A percentile compares a stretch with the other conserved stretches of the same genome.
Conservation (phyloP, 2,888 invertebrate genomes). For the Malachius bipustulatus region DNA sequence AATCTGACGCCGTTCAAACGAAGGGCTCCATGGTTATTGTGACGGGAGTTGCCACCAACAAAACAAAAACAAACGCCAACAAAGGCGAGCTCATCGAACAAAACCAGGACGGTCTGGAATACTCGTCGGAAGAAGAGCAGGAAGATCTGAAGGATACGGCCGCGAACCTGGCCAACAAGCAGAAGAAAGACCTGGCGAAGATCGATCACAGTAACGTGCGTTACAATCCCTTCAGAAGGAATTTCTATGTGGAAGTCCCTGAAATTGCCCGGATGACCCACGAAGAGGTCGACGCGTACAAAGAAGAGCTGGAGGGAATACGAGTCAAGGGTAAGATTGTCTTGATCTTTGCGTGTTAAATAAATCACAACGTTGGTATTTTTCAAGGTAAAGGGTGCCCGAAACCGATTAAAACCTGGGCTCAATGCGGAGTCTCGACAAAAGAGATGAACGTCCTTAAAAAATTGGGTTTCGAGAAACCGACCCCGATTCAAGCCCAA, state of each 20-base stretch:
- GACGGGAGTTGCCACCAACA: conserved; percentile 75
- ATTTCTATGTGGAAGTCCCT: conserved; percentile 95
- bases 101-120: conserved; percentile 94
- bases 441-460: conserved; percentile 88
- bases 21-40: conserved; percentile 65
- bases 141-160: conserved; percentile 89
- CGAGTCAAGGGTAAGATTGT: conserved; percentile 70
- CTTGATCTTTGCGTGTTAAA: too few relatives aligned
- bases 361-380: conserved; percentile 8
- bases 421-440: conserved; percentile 94
- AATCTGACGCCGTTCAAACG: conserved; percentile 31
- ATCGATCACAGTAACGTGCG: conserved; percentile 81
- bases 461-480: conserved; percentile 85
- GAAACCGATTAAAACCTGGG: conserved; percentile 91
- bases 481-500: conserved; percentile 97
- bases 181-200: conserved; percentile 83
- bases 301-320: conserved; percentile 87
- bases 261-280: conserved; percentile 86
- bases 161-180: conserved; percentile 78
- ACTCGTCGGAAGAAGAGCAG: conserved; percentile 93
- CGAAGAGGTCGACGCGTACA: conserved; percentile 75
- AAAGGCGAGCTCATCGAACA: conserved; percentile 99
- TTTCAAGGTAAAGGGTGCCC: conserved; percentile 71
- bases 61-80: conserved; percentile 62
- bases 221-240: conserved; percentile 83